Evolutionary conservation across 2,797 vertebrate genomes (phyloP).

Genomic region (Adelosebastes latens): DNA sequence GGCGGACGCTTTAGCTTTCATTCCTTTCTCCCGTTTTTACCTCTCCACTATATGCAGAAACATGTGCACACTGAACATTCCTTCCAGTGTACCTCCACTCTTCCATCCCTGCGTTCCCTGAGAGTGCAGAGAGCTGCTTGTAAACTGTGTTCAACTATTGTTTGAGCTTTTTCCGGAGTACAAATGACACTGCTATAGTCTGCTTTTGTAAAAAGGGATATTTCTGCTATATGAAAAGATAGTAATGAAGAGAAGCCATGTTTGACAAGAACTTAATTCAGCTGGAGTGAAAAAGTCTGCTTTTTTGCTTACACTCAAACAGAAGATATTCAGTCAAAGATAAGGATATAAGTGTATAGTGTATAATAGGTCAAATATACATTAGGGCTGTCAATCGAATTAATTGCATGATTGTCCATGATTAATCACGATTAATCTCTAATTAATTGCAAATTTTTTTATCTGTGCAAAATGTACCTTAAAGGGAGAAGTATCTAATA

Average conservation of each 20-base stretch:
- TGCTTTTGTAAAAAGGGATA: constrained; percentile 2
- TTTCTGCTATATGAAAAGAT: constrained; percentile 4
- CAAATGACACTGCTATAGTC: neutral
- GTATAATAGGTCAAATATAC: neutral
- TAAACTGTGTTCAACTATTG: constrained; percentile 5
- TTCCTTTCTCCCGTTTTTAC: constrained; percentile 38
- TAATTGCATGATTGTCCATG: no score
- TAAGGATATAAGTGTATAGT: neutral
- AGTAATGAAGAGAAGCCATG: neutral
- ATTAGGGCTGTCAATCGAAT: neutral
- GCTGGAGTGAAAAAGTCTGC: neutral
- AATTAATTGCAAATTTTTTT: no score
- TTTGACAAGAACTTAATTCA: constrained; percentile 2
- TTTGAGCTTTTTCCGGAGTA: neutral
- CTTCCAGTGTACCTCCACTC: constrained; percentile 44
- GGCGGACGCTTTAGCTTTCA: constrained; percentile 37
- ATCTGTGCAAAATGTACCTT: no score
- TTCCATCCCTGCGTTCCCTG: constrained; percentile 15
- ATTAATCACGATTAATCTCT: no score
- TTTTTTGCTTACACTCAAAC: neutral
- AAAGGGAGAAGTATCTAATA: no score
- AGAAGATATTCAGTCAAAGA: neutral
- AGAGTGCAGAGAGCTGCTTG: constrained; percentile 9
- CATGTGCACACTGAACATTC: constrained; percentile 36
- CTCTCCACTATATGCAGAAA: constrained; percentile 36